Conservation (phyloP, 35 echinoderm and acorn worm species). For the Apostichopus japonicus region DNA sequence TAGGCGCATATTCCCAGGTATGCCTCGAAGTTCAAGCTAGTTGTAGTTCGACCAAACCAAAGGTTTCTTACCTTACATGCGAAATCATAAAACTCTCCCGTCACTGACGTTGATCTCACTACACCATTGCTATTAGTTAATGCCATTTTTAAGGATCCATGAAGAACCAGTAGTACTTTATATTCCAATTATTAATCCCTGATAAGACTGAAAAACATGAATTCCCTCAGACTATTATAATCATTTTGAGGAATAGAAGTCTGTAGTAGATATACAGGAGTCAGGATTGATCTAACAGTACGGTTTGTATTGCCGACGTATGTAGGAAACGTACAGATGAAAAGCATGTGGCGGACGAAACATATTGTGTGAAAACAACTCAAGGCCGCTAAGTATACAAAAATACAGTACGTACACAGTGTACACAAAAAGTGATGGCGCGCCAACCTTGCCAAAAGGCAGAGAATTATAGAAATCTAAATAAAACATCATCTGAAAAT, state of each 20-base stretch:
- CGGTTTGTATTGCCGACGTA: neutral
- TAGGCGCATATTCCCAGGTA: neutral
- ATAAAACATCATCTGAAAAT: too few relatives aligned
- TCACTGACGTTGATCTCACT: conserved; percentile 83
- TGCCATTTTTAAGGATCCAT: conserved; percentile 55
- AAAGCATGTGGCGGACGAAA: neutral
- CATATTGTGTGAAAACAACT: neutral
- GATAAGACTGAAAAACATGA: neutral
- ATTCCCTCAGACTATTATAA: neutral
- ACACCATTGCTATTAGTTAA: conserved; percentile 85
- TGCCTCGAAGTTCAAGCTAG: neutral
- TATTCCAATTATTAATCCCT: conserved; percentile 53
- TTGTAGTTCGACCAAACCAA: too few relatives aligned
- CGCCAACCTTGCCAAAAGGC: conserved; percentile 1
- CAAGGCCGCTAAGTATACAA: neutral
- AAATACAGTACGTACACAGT: neutral
- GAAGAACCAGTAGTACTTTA: conserved; percentile 7
- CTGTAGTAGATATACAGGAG: neutral
- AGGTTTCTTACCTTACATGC: conserved; percentile 84
- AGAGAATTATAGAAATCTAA: too few relatives aligned
- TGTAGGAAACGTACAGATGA: neutral
- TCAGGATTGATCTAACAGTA: neutral
- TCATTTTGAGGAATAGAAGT: neutral
- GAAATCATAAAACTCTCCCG: conserved; percentile 97
- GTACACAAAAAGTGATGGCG: neutral